Evolutionary conservation across 2,797 vertebrate genomes (phyloP).

Genomic region (Chelon auratus): DNA sequence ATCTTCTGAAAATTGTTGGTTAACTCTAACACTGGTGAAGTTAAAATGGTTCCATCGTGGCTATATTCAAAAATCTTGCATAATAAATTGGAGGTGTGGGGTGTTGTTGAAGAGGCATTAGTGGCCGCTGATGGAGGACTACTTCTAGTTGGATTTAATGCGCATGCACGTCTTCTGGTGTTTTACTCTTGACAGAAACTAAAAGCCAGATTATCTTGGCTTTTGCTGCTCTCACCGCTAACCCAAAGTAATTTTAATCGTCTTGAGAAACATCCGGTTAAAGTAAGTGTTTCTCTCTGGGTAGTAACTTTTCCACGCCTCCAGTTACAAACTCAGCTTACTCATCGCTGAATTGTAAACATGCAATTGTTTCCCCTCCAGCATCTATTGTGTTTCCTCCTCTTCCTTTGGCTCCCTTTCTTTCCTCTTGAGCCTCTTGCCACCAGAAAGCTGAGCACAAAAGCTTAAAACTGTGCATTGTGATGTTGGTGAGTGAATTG

Average conservation of each 20-base stretch:
- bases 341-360: slow-evolving; percentile 24
- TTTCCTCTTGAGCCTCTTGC: slow-evolving; percentile 22
- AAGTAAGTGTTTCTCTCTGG: background rate
- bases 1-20: too few species aligned
- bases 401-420: slow-evolving; percentile 45
- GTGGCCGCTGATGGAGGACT: background rate
- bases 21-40: background rate
- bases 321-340: slow-evolving; percentile 31
- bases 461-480: background rate
- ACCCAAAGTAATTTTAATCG: background rate
- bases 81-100: background rate
- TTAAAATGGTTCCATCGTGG: background rate
- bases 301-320: background rate
- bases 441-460: slow-evolving; percentile 7
- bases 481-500: slow-evolving; percentile 20
- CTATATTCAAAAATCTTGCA: background rate
- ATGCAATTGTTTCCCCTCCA: slow-evolving; percentile 24
- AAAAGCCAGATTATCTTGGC: background rate
- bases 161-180: background rate
- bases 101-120: background rate
- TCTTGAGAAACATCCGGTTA: slow-evolving; percentile 3
- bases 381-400: slow-evolving; percentile 36
- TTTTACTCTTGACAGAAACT: background rate
- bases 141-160: background rate
- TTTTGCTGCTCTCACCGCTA: background rate